These are phyloP conservation scores for Thumatha senex DNA, from an alignment of 2,888 invertebrate species.

Conservation along the genomic window DNA sequence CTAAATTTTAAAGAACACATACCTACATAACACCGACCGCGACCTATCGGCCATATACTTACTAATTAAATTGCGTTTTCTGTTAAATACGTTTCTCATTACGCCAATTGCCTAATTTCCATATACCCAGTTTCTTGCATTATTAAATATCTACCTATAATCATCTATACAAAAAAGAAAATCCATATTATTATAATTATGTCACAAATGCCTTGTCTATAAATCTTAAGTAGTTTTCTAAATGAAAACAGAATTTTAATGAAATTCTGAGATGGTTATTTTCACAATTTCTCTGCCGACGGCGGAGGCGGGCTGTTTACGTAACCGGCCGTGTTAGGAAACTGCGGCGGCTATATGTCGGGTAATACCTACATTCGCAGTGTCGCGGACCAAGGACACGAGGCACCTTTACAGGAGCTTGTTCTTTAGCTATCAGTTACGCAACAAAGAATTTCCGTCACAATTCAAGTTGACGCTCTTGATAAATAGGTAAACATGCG, in stretches of 20 bases:
- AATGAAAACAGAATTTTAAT: constrained; percentile 23
- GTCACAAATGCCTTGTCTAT: background rate
- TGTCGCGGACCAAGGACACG: constrained; percentile 19
- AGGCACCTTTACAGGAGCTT: background rate
- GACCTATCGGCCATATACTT: too few relatives aligned
- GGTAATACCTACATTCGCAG: background rate
- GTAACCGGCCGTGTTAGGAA: constrained; percentile 11
- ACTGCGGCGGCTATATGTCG: background rate
- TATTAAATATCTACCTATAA: background rate
- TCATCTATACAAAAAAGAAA: background rate
- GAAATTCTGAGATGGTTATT: constrained; percentile 1
- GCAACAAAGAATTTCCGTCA: constrained; percentile 2
- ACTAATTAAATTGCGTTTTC: too few relatives aligned
- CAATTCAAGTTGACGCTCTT: background rate
- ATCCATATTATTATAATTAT: background rate
- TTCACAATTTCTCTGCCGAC: constrained; percentile 14
- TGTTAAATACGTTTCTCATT: too few relatives aligned
- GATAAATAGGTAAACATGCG: constrained; percentile 5
- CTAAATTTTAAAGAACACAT: too few relatives aligned
- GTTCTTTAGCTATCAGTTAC: constrained; percentile 4
- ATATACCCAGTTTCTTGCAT: background rate
- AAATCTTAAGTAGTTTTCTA: constrained; percentile 20
- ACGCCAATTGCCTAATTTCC: too few relatives aligned
- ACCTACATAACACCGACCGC: too few relatives aligned
- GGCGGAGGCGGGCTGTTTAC: too few relatives aligned